Percentiles rank a stretch among this genome's conserved stretches.
These are phyloP conservation scores for zebrafish (Danio rerio) DNA, from an alignment of 2,113 vertebrate genomes.

Conservation along the genomic window GRCz12tu NC_133196.1:39700001-39700500, in stretches of 20 bases:
- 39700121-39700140: constrained; percentile 50
- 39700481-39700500: too few relatives aligned
- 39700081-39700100: constrained; percentile 16
- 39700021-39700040: constrained; percentile 16
- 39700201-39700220: background rate
- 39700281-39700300: background rate
- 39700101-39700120: constrained; percentile 51
- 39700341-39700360: too few relatives aligned
- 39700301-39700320: background rate
- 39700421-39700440: too few relatives aligned
- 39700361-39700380: too few relatives aligned
- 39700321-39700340: too few relatives aligned
- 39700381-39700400: too few relatives aligned
- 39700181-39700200: background rate
- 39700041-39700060: background rate
- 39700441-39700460: too few relatives aligned
- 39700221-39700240: background rate
- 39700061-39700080: background rate
- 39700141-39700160: constrained; percentile 44
- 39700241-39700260: background rate
- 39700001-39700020: background rate
- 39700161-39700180: constrained; percentile 59
- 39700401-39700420: too few relatives aligned
- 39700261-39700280: too few relatives aligned
- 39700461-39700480: too few relatives aligned